phyloP scores from a whole-genome alignment of 2,113 vertebrate species.

The Mastomys coucha region DNA sequence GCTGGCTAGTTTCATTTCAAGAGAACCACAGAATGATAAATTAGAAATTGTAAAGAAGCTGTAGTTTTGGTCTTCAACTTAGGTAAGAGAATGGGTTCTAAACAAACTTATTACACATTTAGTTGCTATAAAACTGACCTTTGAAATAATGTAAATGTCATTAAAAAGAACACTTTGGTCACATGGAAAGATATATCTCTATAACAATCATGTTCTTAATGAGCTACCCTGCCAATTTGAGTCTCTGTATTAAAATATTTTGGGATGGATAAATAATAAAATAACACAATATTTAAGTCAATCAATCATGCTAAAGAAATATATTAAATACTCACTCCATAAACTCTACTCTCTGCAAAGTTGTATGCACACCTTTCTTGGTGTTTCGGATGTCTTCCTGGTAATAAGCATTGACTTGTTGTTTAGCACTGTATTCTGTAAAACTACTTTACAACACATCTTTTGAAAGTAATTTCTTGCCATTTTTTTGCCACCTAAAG shows the following conservation, averaged over 20 bases:
- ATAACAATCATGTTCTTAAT: neutral
- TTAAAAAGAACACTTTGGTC: neutral
- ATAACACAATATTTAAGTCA: neutral
- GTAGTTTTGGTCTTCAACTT: neutral
- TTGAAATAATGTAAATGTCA: neutral
- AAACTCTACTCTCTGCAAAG: neutral
- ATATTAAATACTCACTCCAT: neutral
- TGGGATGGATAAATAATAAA: neutral
- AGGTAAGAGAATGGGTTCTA: neutral
- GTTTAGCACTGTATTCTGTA: neutral
- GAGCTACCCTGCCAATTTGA: neutral
- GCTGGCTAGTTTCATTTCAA: neutral
- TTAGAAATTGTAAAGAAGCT: neutral
- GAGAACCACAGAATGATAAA: neutral
- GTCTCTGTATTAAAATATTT: neutral
- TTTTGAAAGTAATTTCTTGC: conserved; percentile 9
- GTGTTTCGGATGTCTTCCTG: neutral
- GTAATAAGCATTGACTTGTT: neutral
- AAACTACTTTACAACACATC: neutral
- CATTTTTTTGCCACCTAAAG: conserved; percentile 63
- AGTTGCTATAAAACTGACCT: neutral
- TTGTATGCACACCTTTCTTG: neutral
- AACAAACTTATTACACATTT: neutral
- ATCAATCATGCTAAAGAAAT: neutral
- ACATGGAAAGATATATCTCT: neutral